Percentiles rank a stretch among this genome's conserved stretches.
Evolutionary conservation across 2,888 invertebrate genomes (phyloP).

Genomic region (Endotricha flammealis): DNA sequence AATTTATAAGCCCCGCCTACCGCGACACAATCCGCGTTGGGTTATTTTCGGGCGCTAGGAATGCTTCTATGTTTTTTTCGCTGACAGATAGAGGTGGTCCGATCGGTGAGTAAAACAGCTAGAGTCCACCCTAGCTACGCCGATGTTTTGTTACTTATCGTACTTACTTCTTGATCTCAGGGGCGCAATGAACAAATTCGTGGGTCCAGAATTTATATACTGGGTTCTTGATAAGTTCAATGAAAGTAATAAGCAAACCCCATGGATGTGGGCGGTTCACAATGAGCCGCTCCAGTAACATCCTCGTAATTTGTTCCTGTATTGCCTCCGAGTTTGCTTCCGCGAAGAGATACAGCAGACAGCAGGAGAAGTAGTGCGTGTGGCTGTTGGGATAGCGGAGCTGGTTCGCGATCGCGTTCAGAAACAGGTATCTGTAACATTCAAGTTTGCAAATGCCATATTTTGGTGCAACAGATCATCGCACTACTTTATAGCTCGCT

Average conservation of each 20-base stretch:
- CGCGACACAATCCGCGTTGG: no score
- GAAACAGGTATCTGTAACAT: slow-evolving; percentile 88
- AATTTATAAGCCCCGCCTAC: no score
- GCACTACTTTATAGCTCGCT: no score
- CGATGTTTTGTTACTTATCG: no score
- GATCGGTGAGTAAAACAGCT: no score
- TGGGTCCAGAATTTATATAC: slow-evolving; percentile 99
- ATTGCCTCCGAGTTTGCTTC: slow-evolving; percentile 98
- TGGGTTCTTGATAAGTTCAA: slow-evolving; percentile 99
- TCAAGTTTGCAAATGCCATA: no score
- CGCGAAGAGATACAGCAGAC: slow-evolving; percentile 96
- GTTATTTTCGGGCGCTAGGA: no score
- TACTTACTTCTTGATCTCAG: slow-evolving; percentile 98
- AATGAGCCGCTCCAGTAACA: slow-evolving; percentile 96
- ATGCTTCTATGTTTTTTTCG: no score
- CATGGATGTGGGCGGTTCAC: slow-evolving; percentile 99
- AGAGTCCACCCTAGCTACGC: no score
- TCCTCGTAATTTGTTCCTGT: slow-evolving; percentile 98
- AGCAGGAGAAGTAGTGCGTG: slow-evolving; percentile 99
- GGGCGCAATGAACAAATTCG: slow-evolving; percentile 99
- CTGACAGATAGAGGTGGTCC: no score
- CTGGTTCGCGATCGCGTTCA: slow-evolving; percentile 99
- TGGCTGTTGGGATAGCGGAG: slow-evolving; percentile 99
- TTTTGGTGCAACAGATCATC: no score
- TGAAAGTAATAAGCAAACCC: slow-evolving; percentile 99